Evolutionary conservation across 2,113 vertebrate genomes (phyloP).

Genomic region (Dasyurus viverrinus): DNA sequence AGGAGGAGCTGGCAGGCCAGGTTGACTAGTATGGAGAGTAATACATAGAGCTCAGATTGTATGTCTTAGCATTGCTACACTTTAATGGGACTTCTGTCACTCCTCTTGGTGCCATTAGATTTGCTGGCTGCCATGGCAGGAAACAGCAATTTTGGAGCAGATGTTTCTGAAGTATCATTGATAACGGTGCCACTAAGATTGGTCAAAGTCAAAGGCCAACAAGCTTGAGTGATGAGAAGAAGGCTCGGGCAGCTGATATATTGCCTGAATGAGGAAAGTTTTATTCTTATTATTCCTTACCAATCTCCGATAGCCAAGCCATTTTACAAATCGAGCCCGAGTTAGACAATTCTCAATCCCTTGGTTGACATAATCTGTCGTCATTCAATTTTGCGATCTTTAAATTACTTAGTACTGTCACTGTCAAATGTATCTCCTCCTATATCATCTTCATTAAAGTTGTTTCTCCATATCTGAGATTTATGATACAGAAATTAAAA

Average conservation of each 20-base stretch:
- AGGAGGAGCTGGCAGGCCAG: neutral
- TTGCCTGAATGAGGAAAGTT: constrained; percentile 7
- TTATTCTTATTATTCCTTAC: neutral
- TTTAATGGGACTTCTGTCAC: constrained; percentile 51
- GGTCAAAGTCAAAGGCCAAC: constrained; percentile 44
- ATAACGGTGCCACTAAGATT: constrained; percentile 46
- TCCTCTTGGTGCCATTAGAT: neutral
- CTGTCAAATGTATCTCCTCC: constrained; percentile 44
- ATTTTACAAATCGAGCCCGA: constrained; percentile 39
- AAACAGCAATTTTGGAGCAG: constrained; percentile 20
- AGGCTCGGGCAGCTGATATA: constrained; percentile 6
- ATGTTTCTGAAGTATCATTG: constrained; percentile 45
- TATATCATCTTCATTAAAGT: constrained; percentile 58
- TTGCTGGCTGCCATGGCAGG: constrained; percentile 49
- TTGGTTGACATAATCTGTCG: constrained; percentile 29
- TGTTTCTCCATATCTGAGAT: constrained; percentile 42
- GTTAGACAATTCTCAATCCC: neutral
- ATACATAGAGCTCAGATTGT: neutral
- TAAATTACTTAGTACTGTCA: neutral
- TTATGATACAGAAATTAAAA: constrained; percentile 61
- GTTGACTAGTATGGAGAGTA: neutral
- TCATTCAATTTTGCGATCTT: constrained; percentile 39
- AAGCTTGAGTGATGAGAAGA: constrained; percentile 39
- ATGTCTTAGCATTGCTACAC: constrained; percentile 22
- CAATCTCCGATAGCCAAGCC: constrained; percentile 48